Percentiles rank a stretch among this genome's conserved stretches.
Conservation (phyloP, 2,113 vertebrate genomes). For the Gambusia holbrooki region DNA sequence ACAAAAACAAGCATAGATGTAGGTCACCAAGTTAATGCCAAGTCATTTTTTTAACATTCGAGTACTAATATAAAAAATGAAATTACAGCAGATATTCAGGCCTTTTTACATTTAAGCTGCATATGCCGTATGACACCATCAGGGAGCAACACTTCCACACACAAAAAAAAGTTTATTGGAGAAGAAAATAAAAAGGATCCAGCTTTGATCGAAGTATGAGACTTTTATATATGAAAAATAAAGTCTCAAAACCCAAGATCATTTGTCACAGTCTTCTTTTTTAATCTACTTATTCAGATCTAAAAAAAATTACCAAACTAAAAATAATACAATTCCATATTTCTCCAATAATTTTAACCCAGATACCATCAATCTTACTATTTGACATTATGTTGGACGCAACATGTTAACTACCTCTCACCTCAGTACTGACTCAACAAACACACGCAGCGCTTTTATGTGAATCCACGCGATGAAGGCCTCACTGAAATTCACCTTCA, state of each 20-base stretch:
- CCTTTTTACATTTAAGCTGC: background rate
- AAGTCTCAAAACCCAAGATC: background rate
- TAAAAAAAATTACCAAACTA: too few species aligned
- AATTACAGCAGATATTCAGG: background rate
- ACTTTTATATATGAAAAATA: background rate
- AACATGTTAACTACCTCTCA: conserved; percentile 49
- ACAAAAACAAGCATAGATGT: background rate
- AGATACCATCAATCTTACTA: too few species aligned
- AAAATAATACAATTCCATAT: too few species aligned
- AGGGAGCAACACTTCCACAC: background rate
- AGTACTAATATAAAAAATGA: background rate
- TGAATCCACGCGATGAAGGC: conserved; percentile 99
- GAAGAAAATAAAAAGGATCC: background rate
- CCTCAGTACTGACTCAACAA: conserved; percentile 98
- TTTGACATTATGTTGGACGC: too few species aligned
- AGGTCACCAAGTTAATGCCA: background rate
- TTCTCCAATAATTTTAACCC: too few species aligned
- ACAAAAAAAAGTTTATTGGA: background rate
- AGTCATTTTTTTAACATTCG: background rate
- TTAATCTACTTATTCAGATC: background rate
- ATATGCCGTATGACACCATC: background rate
- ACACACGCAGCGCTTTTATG: conserved; percentile 96
- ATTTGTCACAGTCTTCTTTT: background rate
- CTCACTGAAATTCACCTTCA: conserved; percentile 99
- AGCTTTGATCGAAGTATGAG: background rate